Evolutionary conservation across 2,888 invertebrate species (phyloP).

Genomic region (Diploptera punctata): DNA sequence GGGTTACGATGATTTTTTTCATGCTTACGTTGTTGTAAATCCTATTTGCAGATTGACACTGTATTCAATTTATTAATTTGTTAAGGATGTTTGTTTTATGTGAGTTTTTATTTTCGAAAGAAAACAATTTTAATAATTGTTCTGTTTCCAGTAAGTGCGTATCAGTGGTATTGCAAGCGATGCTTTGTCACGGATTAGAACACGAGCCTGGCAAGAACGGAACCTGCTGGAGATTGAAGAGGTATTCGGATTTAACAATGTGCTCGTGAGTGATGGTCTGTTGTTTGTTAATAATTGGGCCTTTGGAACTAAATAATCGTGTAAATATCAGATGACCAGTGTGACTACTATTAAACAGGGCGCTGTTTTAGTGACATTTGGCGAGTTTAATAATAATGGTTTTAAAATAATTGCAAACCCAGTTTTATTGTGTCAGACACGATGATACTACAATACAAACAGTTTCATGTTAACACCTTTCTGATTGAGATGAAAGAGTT

Average conservation of each 20-base stretch:
- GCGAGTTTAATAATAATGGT: too few relatives aligned
- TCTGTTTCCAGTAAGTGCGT: slow-evolving; percentile 26
- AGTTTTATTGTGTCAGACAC: too few relatives aligned
- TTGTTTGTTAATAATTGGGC: background rate
- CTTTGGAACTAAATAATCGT: too few relatives aligned
- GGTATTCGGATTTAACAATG: background rate
- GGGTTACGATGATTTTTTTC: slow-evolving; percentile 3
- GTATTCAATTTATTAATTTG: too few relatives aligned
- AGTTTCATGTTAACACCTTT: background rate
- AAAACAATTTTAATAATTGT: background rate
- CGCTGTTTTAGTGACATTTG: too few relatives aligned
- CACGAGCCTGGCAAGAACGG: slow-evolving; percentile 12
- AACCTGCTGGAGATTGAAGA: slow-evolving; percentile 28
- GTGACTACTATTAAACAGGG: too few relatives aligned
- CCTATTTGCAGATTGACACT: background rate
- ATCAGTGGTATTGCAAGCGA: background rate
- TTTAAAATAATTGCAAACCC: too few relatives aligned
- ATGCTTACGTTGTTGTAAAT: background rate
- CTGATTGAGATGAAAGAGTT: background rate
- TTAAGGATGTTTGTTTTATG: too few relatives aligned
- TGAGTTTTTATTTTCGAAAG: too few relatives aligned
- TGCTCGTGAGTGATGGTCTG: background rate
- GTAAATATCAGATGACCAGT: too few relatives aligned
- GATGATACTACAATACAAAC: too few relatives aligned
- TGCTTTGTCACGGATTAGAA: slow-evolving; percentile 6